These are phyloP conservation scores for Propithecus perrieri DNA, from an alignment of 2,797 vertebrate genomes.

Conservation along the genomic window DNA sequence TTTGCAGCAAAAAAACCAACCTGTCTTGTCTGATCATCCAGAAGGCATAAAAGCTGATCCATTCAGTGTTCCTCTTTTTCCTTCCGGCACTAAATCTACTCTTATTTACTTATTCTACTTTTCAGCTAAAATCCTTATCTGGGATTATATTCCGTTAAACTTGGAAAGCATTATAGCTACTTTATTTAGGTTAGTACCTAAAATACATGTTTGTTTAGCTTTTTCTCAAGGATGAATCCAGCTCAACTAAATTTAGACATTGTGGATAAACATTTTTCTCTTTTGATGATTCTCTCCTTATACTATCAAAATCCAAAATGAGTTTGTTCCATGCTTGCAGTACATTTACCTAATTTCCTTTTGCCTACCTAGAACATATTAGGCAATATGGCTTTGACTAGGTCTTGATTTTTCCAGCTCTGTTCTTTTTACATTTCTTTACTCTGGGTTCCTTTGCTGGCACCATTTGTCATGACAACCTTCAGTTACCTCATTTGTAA, in stretches of 20 bases:
- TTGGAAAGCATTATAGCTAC: conserved; percentile 23
- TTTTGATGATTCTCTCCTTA: neutral
- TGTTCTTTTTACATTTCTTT: neutral
- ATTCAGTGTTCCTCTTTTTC: neutral
- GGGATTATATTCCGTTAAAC: conserved; percentile 21
- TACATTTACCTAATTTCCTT: neutral
- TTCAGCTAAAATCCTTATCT: conserved; percentile 32
- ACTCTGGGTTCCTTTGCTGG: neutral
- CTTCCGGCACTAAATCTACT: neutral
- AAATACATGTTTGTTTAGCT: conserved; percentile 36
- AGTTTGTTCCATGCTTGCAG: neutral
- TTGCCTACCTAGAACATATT: neutral
- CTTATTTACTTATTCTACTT: conserved; percentile 31
- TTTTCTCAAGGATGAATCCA: conserved; percentile 19
- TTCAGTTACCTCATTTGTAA: neutral
- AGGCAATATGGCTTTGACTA: neutral
- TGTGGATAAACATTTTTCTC: neutral
- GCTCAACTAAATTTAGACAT: conserved; percentile 16
- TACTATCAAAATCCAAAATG: neutral
- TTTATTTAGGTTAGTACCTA: conserved; percentile 32
- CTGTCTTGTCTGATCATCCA: neutral
- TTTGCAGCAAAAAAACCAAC: neutral
- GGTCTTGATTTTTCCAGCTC: neutral
- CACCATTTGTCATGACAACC: neutral
- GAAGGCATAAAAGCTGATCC: neutral